Evolutionary conservation across 2,797 vertebrate genomes (phyloP), one percentile per base, ranked within the genome.

Genomic region (Gymnodraco acuticeps): DNA sequence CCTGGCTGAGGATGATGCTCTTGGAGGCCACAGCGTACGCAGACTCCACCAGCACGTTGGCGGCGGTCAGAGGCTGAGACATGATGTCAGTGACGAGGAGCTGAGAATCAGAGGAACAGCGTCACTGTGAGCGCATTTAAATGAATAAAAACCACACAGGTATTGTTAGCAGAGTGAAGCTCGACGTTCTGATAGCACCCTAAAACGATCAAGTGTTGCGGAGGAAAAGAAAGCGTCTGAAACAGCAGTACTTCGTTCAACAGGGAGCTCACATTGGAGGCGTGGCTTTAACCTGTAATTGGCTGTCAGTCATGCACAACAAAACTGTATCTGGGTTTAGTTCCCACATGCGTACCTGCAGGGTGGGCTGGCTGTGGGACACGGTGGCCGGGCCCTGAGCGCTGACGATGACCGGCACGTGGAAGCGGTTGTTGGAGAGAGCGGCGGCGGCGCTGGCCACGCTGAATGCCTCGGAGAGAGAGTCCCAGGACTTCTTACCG

Each of bases 401-500:
- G 10, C 92, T 95, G 66, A 99, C 86, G 0, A 99, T 79, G 31
- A 99, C 88, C 0, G 98, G 98, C 56, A 99, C 70, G 0, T 99
- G 98, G 91, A 97, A 99, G 71, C 91, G 96, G 92, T 99, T 99
- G 87, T 75, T 95, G 63, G 98, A 97, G 1, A 99, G 90, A 0
- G 96, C 94, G 0, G 95, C 94, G 0, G 96, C 96, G 0, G 98
- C 98, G 60, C 93, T 92, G 16, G 97, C 97, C 54, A 99, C 93
- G 0, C 97, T 98, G 92, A 98, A 99, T 15, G 97, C 98, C 88
- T 99, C 98, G 0, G 96, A 92, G 59, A 98, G 91, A 0, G 96
- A 96, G 54, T 99, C 97, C 83, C 98, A 99, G 68, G 96, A 98
- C 58, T 99, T 99, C 94, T 98, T 98, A 91, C 98, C 98, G 89